Conservation (phyloP, 2,888 invertebrate genomes). For the Agrotis segetum region DNA sequence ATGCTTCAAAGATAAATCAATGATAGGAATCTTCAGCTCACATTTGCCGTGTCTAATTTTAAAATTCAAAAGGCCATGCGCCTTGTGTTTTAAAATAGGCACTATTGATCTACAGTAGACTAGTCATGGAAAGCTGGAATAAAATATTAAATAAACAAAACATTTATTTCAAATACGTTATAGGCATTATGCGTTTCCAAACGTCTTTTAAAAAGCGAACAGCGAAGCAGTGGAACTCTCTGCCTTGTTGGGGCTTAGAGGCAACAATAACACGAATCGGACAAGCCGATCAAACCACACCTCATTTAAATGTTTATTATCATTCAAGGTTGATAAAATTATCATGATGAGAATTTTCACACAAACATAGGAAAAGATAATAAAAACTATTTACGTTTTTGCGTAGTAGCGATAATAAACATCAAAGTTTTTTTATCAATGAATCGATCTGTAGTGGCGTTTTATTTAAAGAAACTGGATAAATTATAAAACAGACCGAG, state of each 20-base stretch:
- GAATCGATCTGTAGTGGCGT: constrained; percentile 23
- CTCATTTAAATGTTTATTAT: constrained; percentile 38
- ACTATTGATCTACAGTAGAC: background rate
- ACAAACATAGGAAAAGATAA: constrained; percentile 56
- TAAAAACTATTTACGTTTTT: constrained; percentile 34
- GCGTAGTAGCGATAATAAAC: constrained; percentile 25
- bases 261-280: background rate
- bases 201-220: no score
- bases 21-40: constrained; percentile 22
- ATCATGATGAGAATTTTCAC: constrained; percentile 56
- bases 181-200: no score
- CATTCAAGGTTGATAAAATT: constrained; percentile 56
- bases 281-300: constrained; percentile 2
- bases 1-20: background rate
- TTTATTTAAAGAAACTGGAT: background rate
- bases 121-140: background rate
- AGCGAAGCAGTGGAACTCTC: no score
- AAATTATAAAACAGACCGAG: no score
- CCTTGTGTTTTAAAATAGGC: constrained; percentile 1
- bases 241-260: no score
- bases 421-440: constrained; percentile 36
- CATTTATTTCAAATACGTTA: no score
- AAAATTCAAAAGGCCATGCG: constrained; percentile 22
- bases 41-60: constrained; percentile 30
- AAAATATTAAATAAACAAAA: background rate